Percentiles rank a stretch among this genome's conserved stretches.
phyloP scores from a whole-genome alignment of 2,888 invertebrate genomes.

The Cartodere bifasciata region DNA sequence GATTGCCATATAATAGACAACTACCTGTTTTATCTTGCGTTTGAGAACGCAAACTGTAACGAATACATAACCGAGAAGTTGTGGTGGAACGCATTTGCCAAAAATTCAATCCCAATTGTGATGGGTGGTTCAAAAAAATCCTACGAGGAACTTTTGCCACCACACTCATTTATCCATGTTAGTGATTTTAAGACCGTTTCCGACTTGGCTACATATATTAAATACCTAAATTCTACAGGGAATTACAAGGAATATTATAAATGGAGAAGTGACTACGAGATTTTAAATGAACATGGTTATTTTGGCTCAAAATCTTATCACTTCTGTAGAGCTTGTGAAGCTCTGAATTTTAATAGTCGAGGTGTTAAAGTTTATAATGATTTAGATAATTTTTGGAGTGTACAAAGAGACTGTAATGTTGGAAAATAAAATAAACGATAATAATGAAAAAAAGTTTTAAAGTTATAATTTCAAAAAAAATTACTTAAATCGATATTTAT shows the following conservation, averaged over 20 bases:
- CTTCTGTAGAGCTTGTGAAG: slow-evolving; percentile 53
- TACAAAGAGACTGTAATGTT: slow-evolving; percentile 23
- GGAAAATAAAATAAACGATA: no score
- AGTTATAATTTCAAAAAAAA: no score
- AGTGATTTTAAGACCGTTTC: slow-evolving; percentile 40
- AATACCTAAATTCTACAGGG: slow-evolving; percentile 34
- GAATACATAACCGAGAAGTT: slow-evolving; percentile 61
- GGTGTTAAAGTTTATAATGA: slow-evolving; percentile 31
- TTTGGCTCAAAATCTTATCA: slow-evolving; percentile 46
- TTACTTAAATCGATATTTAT: no score
- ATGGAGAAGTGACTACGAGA: slow-evolving; percentile 46
- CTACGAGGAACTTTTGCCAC: slow-evolving; percentile 44
- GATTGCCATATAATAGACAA: slow-evolving; percentile 44
- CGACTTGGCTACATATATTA: slow-evolving; percentile 41
- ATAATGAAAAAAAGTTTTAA: no score
- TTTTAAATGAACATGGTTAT: slow-evolving; percentile 55
- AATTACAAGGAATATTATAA: slow-evolving; percentile 39
- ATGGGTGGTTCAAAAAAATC: slow-evolving; percentile 42
- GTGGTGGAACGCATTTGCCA: slow-evolving; percentile 51
- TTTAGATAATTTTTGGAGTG: slow-evolving; percentile 34
- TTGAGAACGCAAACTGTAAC: slow-evolving; percentile 56
- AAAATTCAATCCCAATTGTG: slow-evolving; percentile 50
- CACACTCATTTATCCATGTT: slow-evolving; percentile 48
- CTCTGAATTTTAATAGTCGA: slow-evolving; percentile 47
- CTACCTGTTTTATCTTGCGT: slow-evolving; percentile 56